Percentiles rank a stretch among this genome's conserved stretches.
These are phyloP conservation scores for Cremastinae sp. DNA, from an alignment of 2,888 invertebrate genomes.

Conservation along the genomic window DNA sequence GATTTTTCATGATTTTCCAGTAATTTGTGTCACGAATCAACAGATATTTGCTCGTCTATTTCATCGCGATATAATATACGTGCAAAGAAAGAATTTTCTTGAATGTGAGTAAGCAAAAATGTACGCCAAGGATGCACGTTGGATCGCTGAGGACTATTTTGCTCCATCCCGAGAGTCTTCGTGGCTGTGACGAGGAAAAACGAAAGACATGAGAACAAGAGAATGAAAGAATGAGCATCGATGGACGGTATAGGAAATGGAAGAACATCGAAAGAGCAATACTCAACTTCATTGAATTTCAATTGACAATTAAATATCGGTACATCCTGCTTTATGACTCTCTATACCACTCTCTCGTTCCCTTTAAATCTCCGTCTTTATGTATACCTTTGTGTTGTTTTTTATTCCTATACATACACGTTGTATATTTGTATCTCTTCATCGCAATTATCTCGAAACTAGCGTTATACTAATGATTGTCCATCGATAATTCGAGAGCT, in stretches of 20 bases:
- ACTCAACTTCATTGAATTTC: slow-evolving; percentile 57
- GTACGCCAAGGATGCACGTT: too few relatives aligned
- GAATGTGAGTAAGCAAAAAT: too few relatives aligned
- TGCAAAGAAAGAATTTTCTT: too few relatives aligned
- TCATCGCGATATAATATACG: too few relatives aligned
- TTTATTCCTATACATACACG: slow-evolving; percentile 42
- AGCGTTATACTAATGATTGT: background rate
- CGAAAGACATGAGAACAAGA: slow-evolving; percentile 16
- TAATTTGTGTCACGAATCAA: too few relatives aligned
- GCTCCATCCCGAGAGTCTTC: too few relatives aligned
- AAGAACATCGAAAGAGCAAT: slow-evolving; percentile 14
- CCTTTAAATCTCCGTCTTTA: slow-evolving; percentile 6
- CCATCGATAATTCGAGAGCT: slow-evolving; percentile 16
- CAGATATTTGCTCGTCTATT: too few relatives aligned
- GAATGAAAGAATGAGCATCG: background rate
- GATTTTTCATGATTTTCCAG: background rate
- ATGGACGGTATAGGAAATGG: background rate
- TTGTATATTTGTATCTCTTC: slow-evolving; percentile 18
- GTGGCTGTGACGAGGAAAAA: slow-evolving; percentile 12
- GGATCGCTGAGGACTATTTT: too few relatives aligned
- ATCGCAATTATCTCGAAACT: slow-evolving; percentile 23
- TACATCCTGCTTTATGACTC: slow-evolving; percentile 22
- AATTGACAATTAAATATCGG: slow-evolving; percentile 53
- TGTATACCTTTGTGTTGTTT: background rate
- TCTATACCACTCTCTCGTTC: slow-evolving; percentile 10